Percentiles rank a stretch among this genome's conserved stretches.
Evolutionary conservation across 2,888 invertebrate species (phyloP).

Genomic region (Sepioteuthis lessoniana): DNA sequence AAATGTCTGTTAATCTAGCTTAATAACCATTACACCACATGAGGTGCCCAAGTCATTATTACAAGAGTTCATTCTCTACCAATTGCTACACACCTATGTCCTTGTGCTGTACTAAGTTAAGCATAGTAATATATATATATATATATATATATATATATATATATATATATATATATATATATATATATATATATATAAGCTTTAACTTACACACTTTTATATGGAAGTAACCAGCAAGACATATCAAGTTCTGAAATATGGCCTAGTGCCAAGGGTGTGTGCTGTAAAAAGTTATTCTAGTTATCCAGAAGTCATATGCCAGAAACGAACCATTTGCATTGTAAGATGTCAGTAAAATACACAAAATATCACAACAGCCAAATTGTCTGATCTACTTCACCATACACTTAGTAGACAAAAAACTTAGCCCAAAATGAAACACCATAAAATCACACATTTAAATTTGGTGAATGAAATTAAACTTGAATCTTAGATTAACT

Average conservation of each 20-base stretch:
- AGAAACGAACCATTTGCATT: neutral
- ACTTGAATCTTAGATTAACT: too few species aligned
- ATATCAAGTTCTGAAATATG: neutral
- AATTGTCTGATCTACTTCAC: neutral
- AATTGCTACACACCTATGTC: too few species aligned
- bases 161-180: neutral
- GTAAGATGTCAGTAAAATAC: neutral
- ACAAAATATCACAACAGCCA: neutral
- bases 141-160: too few species aligned
- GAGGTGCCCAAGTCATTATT: too few species aligned
- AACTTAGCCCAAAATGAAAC: neutral
- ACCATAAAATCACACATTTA: too few species aligned
- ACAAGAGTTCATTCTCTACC: too few species aligned
- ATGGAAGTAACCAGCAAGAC: neutral
- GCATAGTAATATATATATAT: too few species aligned
- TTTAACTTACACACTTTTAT: neutral
- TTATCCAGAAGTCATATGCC: neutral
- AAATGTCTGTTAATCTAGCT: too few species aligned
- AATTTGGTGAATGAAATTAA: too few species aligned
- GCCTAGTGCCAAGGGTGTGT: constrained; percentile 10
- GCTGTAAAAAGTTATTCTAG: neutral
- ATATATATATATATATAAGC: neutral
- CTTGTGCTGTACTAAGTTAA: too few species aligned
- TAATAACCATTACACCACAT: too few species aligned
- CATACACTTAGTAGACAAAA: neutral